Evolutionary conservation across 1,140 invertebrate genomes (phyloP).

Genomic region (Aphelenchoides besseyi): DNA sequence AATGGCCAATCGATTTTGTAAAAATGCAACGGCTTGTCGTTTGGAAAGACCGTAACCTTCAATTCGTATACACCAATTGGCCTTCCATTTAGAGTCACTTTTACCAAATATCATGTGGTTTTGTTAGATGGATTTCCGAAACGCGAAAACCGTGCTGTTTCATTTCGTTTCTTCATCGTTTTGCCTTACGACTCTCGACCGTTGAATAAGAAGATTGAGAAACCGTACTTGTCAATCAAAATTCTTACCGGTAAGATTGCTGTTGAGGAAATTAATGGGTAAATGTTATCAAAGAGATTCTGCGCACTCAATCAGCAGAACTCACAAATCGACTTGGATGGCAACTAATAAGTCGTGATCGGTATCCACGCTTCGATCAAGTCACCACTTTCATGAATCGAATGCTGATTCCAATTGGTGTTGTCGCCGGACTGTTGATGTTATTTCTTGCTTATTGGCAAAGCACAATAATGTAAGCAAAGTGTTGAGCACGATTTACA

Average conservation of each 20-base stretch:
- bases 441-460: slow-evolving; percentile 52
- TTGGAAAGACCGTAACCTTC: slow-evolving; percentile 38
- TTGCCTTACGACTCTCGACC: slow-evolving; percentile 40
- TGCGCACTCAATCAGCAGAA: slow-evolving; percentile 38
- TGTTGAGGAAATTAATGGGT: not conserved
- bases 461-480: slow-evolving; percentile 34
- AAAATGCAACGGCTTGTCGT: slow-evolving; percentile 40
- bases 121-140: slow-evolving; percentile 42
- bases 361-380: slow-evolving; percentile 49
- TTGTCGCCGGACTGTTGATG: slow-evolving; percentile 47
- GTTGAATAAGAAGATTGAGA: slow-evolving; percentile 43
- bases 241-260: slow-evolving; percentile 37
- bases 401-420: slow-evolving; percentile 33
- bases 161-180: slow-evolving; percentile 50
- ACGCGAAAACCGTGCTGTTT: slow-evolving; percentile 31
- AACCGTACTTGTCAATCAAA: slow-evolving; percentile 34
- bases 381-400: slow-evolving; percentile 51
- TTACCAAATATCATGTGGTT: slow-evolving; percentile 46
- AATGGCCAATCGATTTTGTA: slow-evolving; percentile 47
- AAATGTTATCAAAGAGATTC: slow-evolving; percentile 37
- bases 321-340: slow-evolving; percentile 47
- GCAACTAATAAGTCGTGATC: slow-evolving; percentile 41
- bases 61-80: slow-evolving; percentile 12
- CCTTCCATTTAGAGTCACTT: slow-evolving; percentile 38
- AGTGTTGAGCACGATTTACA: not conserved